Evolutionary conservation across 1,140 invertebrate species (phyloP).

Genomic region (Macrosteles quadrilineatus): DNA sequence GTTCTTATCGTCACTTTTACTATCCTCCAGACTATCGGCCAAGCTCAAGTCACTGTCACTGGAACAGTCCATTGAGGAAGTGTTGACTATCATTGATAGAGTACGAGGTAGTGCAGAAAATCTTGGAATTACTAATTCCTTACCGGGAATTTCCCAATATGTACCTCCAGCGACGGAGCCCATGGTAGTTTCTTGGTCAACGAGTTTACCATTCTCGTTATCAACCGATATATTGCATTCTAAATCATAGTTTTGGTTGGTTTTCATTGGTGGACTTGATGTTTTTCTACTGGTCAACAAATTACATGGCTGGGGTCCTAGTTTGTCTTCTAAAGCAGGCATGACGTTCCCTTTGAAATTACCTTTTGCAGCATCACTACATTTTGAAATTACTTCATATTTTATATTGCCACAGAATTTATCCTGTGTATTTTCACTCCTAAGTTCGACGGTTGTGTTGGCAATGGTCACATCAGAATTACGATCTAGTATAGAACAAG

Average conservation of each 20-base stretch:
- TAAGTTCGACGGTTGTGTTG: too few species aligned
- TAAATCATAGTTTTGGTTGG: neutral
- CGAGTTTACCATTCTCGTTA: neutral
- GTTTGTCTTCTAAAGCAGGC: constrained; percentile 7
- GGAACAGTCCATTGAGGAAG: constrained; percentile 54
- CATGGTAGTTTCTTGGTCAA: constrained; percentile 14
- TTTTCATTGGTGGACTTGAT: neutral
- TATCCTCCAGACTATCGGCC: constrained; percentile 61
- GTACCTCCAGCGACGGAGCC: constrained; percentile 32
- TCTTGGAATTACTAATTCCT: constrained; percentile 48
- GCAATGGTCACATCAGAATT: too few species aligned
- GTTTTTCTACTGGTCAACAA: neutral
- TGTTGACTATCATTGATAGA: constrained; percentile 61
- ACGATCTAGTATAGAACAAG: neutral
- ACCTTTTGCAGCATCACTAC: neutral
- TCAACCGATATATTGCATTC: neutral
- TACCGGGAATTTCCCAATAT: constrained; percentile 34
- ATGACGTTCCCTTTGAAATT: constrained; percentile 28
- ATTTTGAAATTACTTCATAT: constrained; percentile 28
- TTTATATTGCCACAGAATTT: constrained; percentile 32
- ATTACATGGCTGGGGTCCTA: neutral
- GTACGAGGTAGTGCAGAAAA: constrained; percentile 58
- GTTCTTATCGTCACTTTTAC: constrained; percentile 20
- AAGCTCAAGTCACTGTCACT: constrained; percentile 59
- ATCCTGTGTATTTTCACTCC: constrained; percentile 23